phyloP scores from a whole-genome alignment of 2,888 invertebrate genomes.

The Girardia tigrina region DNA sequence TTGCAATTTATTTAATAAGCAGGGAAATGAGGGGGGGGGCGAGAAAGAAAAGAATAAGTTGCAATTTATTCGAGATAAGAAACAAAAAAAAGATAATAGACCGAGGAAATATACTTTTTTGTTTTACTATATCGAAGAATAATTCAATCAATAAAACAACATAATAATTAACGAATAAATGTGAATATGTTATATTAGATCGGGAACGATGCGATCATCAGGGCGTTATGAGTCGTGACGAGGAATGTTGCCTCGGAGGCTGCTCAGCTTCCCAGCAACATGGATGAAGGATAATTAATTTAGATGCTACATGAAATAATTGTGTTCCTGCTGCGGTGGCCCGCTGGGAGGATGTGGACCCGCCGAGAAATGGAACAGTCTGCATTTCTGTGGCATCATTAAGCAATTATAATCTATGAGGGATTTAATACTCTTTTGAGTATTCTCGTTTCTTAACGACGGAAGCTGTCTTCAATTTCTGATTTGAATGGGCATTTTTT shows the following conservation, averaged over 20 bases:
- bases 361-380: constrained; percentile 19
- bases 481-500: background rate
- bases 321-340: constrained; percentile 20
- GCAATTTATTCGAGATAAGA: too few relatives aligned
- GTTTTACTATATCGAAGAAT: background rate
- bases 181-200: background rate
- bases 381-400: background rate
- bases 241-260: background rate
- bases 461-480: constrained; percentile 6
- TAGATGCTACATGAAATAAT: constrained; percentile 6
- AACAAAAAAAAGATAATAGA: too few relatives aligned
- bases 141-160: background rate
- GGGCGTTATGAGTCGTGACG: background rate
- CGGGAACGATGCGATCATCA: background rate
- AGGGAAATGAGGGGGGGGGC: too few relatives aligned
- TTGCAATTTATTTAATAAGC: too few relatives aligned
- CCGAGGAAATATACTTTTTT: too few relatives aligned
- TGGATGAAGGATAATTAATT: constrained; percentile 13
- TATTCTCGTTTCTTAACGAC: background rate
- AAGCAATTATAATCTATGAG: constrained; percentile 18
- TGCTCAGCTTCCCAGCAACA: constrained; percentile 4
- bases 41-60: too few relatives aligned
- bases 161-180: constrained; percentile 6
- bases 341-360: constrained; percentile 3
- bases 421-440: constrained; percentile 20